phyloP scores from a whole-genome alignment of 2,888 invertebrate species.

The Barypeithes pellucidus region DNA sequence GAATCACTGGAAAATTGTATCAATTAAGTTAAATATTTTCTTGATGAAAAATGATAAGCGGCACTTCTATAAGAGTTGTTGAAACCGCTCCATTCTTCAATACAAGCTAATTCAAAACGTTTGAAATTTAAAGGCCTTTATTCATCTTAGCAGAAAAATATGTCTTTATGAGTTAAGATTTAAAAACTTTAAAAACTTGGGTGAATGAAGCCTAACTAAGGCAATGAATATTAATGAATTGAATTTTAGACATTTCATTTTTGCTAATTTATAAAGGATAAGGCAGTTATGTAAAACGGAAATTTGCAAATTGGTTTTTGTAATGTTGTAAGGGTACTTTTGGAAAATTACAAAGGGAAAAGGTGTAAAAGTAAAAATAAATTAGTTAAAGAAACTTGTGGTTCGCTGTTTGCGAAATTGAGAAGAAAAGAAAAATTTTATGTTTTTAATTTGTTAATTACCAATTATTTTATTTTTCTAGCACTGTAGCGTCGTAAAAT shows the following conservation, averaged over 20 bases:
- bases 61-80: slow-evolving; percentile 40
- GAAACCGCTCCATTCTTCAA: slow-evolving; percentile 48
- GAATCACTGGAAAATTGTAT: slow-evolving; percentile 22
- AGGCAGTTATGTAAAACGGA: slow-evolving; percentile 5
- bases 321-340: slow-evolving; percentile 11
- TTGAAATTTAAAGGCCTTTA: slow-evolving; percentile 43
- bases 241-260: slow-evolving; percentile 38
- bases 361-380: slow-evolving; percentile 1
- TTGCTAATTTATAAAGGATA: slow-evolving; percentile 16
- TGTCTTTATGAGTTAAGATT: slow-evolving; percentile 44
- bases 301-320: slow-evolving; percentile 19
- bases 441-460: no score
- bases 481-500: no score
- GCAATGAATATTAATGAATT: slow-evolving; percentile 50
- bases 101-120: slow-evolving; percentile 52
- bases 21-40: slow-evolving; percentile 50
- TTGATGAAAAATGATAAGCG: slow-evolving; percentile 49
- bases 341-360: not conserved
- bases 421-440: not conserved
- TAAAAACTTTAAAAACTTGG: slow-evolving; percentile 50
- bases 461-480: no score
- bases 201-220: slow-evolving; percentile 51
- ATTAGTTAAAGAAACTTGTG: not conserved
- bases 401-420: not conserved
- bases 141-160: slow-evolving; percentile 43